Conservation (phyloP, 2,888 invertebrate genomes). For the Tetranychus truncatus region DNA sequence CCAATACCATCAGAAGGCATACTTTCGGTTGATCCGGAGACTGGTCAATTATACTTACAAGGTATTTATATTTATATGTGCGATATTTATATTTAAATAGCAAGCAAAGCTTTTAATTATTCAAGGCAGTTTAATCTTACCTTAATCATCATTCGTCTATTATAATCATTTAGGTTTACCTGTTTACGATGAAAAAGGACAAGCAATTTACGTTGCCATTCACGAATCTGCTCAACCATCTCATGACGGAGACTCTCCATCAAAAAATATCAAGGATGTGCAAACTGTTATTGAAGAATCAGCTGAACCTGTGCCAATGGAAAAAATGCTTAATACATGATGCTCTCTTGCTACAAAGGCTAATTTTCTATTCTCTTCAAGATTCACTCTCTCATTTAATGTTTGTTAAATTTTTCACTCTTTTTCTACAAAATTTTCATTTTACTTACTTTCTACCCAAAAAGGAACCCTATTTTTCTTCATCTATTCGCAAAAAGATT, state of each 20-base stretch:
- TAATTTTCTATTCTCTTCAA: too few species aligned
- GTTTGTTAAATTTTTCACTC: too few species aligned
- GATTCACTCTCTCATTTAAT: too few species aligned
- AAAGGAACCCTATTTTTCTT: too few species aligned
- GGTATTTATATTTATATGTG: too few species aligned
- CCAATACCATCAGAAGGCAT: neutral
- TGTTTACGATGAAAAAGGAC: slow-evolving; percentile 1
- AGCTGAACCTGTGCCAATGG: neutral
- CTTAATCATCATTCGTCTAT: neutral
- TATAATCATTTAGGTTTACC: neutral
- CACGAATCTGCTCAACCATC: neutral
- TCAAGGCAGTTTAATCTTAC: too few species aligned
- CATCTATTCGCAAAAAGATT: neutral
- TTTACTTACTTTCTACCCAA: neutral
- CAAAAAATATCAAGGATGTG: neutral
- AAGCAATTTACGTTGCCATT: neutral
- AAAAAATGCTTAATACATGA: too few species aligned
- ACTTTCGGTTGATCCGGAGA: neutral
- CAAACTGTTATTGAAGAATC: neutral
- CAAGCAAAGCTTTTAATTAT: neutral
- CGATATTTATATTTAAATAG: neutral
- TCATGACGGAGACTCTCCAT: neutral
- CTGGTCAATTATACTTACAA: neutral
- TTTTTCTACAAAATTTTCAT: neutral
- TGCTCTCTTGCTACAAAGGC: too few species aligned